Evolutionary conservation across 2,797 vertebrate genomes (phyloP), one percentile per base, ranked within the genome.

Genomic region (Phoeniculus purpureus): DNA sequence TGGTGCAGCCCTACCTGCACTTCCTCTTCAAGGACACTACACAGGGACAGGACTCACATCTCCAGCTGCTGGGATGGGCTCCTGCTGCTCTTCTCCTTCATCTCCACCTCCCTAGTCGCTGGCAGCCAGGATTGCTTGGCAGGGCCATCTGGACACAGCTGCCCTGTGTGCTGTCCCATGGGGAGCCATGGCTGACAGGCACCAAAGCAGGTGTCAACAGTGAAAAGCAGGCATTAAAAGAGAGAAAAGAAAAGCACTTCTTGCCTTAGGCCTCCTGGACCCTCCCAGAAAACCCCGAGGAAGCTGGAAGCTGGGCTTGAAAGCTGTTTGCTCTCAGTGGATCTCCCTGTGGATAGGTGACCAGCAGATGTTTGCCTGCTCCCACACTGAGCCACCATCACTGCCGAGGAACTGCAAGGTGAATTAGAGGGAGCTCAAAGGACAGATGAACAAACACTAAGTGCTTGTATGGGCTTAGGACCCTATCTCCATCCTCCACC

Each of bases 101-200:
- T 94, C 92, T 94, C 66, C 37, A 37, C 37, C 75, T 81, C n/a
- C 90, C 85, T 79, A 93, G 94, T 96, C 93, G 91, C 40, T 87
- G 86, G 82, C 27, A 84, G 74, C 73, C 74, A 66, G 92, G 60
- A 93, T 93, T 95, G 87, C 54, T 93, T 89, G 87, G 89, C 94
- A 96, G 89, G 89, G 58, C 93, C 93, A 95, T 91, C 91, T 94
- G 92, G 94, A 94, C 54, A 67, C 58, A 76, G 74, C 70, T 74
- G 76, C 92, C 87, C 85, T 20, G 47, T 10, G 64, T 94, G 91
- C 74, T 76, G 90, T 90, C 85, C 91, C 78, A 93, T 56, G 77
- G 91, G 90, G 77, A 79, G n/a, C 45, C 40, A 26, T 47, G 86
- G 88, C 62, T 95, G 91, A 87, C 87, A 91, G 6, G 65, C 68